Conservation (phyloP, 64 coral and sea anemone species). For the Pocillopora damicornis region DNA sequence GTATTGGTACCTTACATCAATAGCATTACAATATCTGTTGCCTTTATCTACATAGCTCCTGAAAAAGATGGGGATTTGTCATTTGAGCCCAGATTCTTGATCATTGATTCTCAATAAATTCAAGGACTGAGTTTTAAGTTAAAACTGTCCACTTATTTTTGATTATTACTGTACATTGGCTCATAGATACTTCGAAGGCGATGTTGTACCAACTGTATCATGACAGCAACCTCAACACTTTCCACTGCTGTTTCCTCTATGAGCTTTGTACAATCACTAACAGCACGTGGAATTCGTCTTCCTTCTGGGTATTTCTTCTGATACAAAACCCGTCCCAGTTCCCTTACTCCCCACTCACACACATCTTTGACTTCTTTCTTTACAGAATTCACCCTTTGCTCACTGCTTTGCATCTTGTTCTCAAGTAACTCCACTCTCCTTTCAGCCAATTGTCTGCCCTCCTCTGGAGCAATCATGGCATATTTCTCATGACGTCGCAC, state of each 20-base stretch:
- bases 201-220: slow-evolving; percentile 41
- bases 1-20: too few species aligned
- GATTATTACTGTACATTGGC: not conserved
- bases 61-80: too few species aligned
- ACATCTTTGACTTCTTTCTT: slow-evolving; percentile 58
- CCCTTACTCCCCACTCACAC: slow-evolving; percentile 45
- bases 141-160: too few species aligned
- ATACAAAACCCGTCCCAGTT: slow-evolving; percentile 26
- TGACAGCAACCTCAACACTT: slow-evolving; percentile 35
- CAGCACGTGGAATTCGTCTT: not conserved
- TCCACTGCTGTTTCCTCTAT: slow-evolving; percentile 40
- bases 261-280: slow-evolving; percentile 40
- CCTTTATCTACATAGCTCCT: too few species aligned
- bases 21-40: too few species aligned
- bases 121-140: too few species aligned
- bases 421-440: slow-evolving; percentile 56
- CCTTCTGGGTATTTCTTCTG: slow-evolving; percentile 42
- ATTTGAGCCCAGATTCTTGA: too few species aligned
- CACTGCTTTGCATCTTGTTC: slow-evolving; percentile 33
- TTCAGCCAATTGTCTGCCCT: slow-evolving; percentile 48
- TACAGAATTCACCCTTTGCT: slow-evolving; percentile 46
- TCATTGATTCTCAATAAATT: too few species aligned
- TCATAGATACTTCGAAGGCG: slow-evolving; percentile 56
- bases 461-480: slow-evolving; percentile 40
- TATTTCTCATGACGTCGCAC: slow-evolving; percentile 63